These are phyloP conservation scores for Aphelinus certus DNA, from an alignment of 1,140 invertebrate genomes.

Conservation along the genomic window DNA sequence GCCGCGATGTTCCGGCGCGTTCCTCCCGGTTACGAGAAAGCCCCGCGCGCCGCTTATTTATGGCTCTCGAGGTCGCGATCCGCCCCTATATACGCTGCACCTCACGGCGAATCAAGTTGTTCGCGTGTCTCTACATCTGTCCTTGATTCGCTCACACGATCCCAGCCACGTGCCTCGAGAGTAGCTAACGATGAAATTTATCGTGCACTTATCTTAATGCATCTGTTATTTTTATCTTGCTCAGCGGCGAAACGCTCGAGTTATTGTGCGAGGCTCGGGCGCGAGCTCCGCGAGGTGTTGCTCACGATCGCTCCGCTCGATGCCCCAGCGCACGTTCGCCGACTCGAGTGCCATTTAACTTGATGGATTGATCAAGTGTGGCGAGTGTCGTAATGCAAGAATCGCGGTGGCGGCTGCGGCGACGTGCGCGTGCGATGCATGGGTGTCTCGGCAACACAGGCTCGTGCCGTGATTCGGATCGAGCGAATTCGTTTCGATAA, in stretches of 20 bases:
- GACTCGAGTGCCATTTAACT: background rate
- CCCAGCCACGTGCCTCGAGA: background rate
- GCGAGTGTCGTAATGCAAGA: background rate
- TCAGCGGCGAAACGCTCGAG: too few relatives aligned
- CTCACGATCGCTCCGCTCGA: background rate
- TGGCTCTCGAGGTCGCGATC: conserved; percentile 55
- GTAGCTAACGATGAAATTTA: conserved; percentile 29
- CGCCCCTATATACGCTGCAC: background rate
- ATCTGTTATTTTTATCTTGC: background rate
- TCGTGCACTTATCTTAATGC: conserved; percentile 14
- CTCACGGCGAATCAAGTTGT: conserved; percentile 16
- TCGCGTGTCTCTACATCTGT: conserved; percentile 1
- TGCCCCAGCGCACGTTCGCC: too few relatives aligned
- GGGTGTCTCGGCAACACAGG: too few relatives aligned
- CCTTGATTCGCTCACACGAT: conserved; percentile 26
- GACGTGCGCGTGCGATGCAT: background rate
- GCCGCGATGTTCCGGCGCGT: conserved; percentile 59
- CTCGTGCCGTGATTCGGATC: too few relatives aligned
- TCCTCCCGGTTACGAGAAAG: conserved; percentile 57
- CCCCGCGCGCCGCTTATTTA: conserved; percentile 59
- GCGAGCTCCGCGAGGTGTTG: background rate
- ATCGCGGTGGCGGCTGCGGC: background rate
- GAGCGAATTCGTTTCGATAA: too few relatives aligned
- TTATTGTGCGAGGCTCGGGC: background rate
- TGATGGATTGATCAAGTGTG: conserved; percentile 13